These are phyloP conservation scores for Erpetoichthys calabaricus DNA, from an alignment of 2,797 vertebrate species.

Conservation along the genomic window DNA sequence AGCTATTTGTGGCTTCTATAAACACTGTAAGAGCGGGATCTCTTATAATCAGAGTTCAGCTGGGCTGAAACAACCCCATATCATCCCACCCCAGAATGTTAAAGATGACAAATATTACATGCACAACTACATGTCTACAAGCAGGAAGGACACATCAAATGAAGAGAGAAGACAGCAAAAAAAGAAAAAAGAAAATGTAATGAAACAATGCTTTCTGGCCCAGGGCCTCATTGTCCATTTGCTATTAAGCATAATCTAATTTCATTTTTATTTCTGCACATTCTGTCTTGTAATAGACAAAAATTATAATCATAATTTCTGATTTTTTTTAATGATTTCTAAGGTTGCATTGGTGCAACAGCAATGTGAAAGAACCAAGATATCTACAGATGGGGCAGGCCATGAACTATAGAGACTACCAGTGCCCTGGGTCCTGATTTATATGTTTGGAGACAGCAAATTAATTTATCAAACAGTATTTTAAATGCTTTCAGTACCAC, in stretches of 20 bases:
- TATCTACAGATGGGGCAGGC: slow-evolving; percentile 16
- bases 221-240: too few species aligned
- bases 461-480: slow-evolving; percentile 29
- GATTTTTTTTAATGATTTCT: slow-evolving; percentile 15
- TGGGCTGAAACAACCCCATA: slow-evolving; percentile 65
- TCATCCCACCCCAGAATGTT: slow-evolving; percentile 38
- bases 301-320: slow-evolving; percentile 10
- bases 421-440: neutral
- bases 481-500: neutral
- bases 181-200: slow-evolving; percentile 12
- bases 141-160: slow-evolving; percentile 21
- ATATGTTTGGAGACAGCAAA: neutral
- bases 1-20: slow-evolving; percentile 32
- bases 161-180: slow-evolving; percentile 36
- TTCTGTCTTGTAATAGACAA: slow-evolving; percentile 9
- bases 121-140: slow-evolving; percentile 35
- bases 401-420: neutral
- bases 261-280: too few species aligned
- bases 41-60: slow-evolving; percentile 78
- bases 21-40: slow-evolving; percentile 67
- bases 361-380: slow-evolving; percentile 55
- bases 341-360: slow-evolving; percentile 46
- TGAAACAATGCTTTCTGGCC: too few species aligned
- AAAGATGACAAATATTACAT: slow-evolving; percentile 41
- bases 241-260: too few species aligned